These are phyloP conservation scores for Calliopum simillimum DNA, from an alignment of 2,888 invertebrate genomes.

Conservation along the genomic window DNA sequence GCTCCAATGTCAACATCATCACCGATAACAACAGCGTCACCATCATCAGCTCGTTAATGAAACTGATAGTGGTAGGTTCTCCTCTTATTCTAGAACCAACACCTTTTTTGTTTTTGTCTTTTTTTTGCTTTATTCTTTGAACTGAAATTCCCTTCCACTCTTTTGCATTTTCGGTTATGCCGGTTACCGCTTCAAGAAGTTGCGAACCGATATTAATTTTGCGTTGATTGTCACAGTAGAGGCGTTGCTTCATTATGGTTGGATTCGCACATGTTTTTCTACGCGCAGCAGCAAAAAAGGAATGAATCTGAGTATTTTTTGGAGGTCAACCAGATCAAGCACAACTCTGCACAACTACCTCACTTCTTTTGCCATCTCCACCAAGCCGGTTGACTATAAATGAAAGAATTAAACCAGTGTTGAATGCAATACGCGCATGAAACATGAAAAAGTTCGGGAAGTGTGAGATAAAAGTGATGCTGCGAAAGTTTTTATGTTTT, in stretches of 20 bases:
- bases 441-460: too few relatives aligned
- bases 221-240: too few relatives aligned
- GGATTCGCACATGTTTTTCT: constrained; percentile 2
- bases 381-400: not conserved
- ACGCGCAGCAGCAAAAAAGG: not conserved
- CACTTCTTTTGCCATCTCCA: not conserved
- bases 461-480: too few relatives aligned
- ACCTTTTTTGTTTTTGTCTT: too few relatives aligned
- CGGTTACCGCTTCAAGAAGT: not conserved
- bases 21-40: too few relatives aligned
- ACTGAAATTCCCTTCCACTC: not conserved
- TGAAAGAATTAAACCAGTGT: not conserved
- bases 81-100: too few relatives aligned
- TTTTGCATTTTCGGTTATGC: not conserved
- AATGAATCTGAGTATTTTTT: constrained; percentile 6
- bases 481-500: too few relatives aligned
- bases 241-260: constrained; percentile 3
- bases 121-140: too few relatives aligned
- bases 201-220: not conserved
- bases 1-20: too few relatives aligned
- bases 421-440: constrained; percentile 3
- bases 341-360: not conserved
- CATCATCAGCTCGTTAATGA: too few relatives aligned
- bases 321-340: constrained; percentile 16
- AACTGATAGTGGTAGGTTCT: too few relatives aligned